Base-by-base conservation (phyloP, 2,888 invertebrate genomes). In the Leucozona laternaria region DNA sequence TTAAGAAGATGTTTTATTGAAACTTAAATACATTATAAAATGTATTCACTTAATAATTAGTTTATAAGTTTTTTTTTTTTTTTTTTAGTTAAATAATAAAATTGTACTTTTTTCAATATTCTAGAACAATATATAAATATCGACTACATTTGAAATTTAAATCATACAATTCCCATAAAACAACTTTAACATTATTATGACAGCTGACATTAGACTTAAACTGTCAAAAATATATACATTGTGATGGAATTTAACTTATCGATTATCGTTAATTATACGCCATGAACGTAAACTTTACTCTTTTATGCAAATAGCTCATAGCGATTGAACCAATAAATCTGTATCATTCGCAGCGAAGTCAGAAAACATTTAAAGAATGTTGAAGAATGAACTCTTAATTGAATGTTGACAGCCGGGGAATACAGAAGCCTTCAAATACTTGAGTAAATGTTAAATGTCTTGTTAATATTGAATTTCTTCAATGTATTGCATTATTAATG, bases 41-140 rank as follows among this genome's bases (percentile, higher is more conserved):
- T 40, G 37, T 34, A 15, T 40, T 60, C 0, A 22, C 4, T 40
- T 40, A 34, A 60, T n/a, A 60, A 5, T 15, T 58, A 58, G 34
- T 20, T 60, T 40, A 20, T 60, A 60, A 60, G 60, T 40, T 40
- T 60, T 15, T 57, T 34, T 40, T 40, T 60, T 15, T 57, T 34
- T 28, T 34, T 17, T 57, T 31, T 20, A 13, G 2, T 58, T n/a
- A n/a, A 28, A n/a, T n/a, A 31, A 7, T 31, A 31, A 11, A 11
- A 55, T 13, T 31, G 17, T 31, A 57, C 10, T 57, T 60, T 60
- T 60, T 40, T 60, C 15, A 40, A 22, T 40, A 37, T 60, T n/a
- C 34, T 17, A 57, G 11, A 50, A 50, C 2, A 50, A 2, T 13
- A 20, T 7, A 60, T 25, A 15, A 15, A 22, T n/a, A 40, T 43